Percentiles rank a stretch among this genome's conserved stretches.
These are phyloP conservation scores for Thermophis baileyi DNA, from an alignment of 2,113 vertebrate species.

Conservation along the genomic window DNA sequence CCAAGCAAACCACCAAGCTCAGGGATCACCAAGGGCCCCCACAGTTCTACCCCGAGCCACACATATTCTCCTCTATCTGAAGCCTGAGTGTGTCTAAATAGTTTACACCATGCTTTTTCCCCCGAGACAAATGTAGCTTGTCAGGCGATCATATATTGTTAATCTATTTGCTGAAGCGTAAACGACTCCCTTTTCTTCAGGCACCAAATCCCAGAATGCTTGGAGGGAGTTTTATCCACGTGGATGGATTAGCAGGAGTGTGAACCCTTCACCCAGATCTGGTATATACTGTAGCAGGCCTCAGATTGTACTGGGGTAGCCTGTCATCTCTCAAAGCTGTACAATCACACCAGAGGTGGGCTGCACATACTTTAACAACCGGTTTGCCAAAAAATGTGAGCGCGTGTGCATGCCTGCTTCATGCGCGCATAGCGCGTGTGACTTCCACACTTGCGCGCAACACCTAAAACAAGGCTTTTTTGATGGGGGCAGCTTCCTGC, in stretches of 20 bases:
- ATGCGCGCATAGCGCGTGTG: too few relatives aligned
- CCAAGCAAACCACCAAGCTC: too few relatives aligned
- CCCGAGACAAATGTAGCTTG: slow-evolving; percentile 58
- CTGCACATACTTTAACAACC: too few relatives aligned
- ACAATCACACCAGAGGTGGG: neutral
- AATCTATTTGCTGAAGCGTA: slow-evolving; percentile 61
- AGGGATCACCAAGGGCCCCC: too few relatives aligned
- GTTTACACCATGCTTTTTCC: slow-evolving; percentile 38
- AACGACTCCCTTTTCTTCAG: slow-evolving; percentile 29
- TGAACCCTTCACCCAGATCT: neutral
- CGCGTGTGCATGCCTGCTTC: too few relatives aligned
- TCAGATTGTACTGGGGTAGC: too few relatives aligned
- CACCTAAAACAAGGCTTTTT: too few relatives aligned
- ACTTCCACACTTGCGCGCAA: too few relatives aligned
- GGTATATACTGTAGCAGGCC: neutral
- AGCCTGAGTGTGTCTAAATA: slow-evolving; percentile 50
- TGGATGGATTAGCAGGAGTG: neutral
- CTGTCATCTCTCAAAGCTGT: slow-evolving; percentile 6
- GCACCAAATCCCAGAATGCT: neutral
- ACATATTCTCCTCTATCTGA: too few relatives aligned
- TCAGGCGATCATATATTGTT: slow-evolving; percentile 59
- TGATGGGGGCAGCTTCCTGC: too few relatives aligned
- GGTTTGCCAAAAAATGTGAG: too few relatives aligned
- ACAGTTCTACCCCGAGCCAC: too few relatives aligned
- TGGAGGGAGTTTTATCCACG: neutral